These are phyloP conservation scores for Periophthalmus magnuspinnatus DNA, from an alignment of 2,797 vertebrate genomes.

Conservation along the genomic window DNA sequence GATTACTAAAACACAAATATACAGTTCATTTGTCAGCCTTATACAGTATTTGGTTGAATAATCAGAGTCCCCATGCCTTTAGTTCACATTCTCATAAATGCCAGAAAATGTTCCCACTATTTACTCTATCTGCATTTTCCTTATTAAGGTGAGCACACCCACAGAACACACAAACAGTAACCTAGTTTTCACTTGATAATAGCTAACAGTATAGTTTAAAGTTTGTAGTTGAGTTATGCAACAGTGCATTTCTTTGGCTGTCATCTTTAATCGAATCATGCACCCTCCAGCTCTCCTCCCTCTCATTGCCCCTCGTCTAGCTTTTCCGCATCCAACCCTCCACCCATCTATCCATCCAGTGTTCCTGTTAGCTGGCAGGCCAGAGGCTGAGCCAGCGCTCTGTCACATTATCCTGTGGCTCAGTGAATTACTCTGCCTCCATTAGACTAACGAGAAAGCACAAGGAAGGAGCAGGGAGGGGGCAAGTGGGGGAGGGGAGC, in stretches of 20 bases:
- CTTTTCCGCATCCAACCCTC: constrained; percentile 38
- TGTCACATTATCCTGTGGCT: constrained; percentile 72
- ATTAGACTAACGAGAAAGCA: constrained; percentile 77
- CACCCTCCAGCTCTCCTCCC: constrained; percentile 29
- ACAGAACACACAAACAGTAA: neutral
- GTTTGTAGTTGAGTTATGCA: constrained; percentile 34
- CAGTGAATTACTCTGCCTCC: constrained; percentile 80
- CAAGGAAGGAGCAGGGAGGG: constrained; percentile 10
- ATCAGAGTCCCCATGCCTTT: neutral
- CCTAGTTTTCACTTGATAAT: neutral
- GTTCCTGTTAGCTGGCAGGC: constrained; percentile 46
- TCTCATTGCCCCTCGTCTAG: neutral
- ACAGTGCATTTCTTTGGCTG: constrained; percentile 33
- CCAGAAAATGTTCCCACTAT: neutral
- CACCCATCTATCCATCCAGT: constrained; percentile 24
- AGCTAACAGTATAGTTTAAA: neutral
- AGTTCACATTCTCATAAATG: neutral
- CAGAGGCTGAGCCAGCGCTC: constrained; percentile 77
- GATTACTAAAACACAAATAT: neutral
- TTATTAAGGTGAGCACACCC: neutral
- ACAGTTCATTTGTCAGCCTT: neutral
- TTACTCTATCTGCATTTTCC: neutral
- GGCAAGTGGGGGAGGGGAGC: neutral
- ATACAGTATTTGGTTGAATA: constrained; percentile 1
- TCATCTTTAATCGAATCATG: constrained; percentile 49